Percentiles rank a stretch among this genome's conserved stretches.
These are phyloP conservation scores for Ellobius talpinus DNA, from an alignment of 2,113 vertebrate genomes.

Conservation along the genomic window DNA sequence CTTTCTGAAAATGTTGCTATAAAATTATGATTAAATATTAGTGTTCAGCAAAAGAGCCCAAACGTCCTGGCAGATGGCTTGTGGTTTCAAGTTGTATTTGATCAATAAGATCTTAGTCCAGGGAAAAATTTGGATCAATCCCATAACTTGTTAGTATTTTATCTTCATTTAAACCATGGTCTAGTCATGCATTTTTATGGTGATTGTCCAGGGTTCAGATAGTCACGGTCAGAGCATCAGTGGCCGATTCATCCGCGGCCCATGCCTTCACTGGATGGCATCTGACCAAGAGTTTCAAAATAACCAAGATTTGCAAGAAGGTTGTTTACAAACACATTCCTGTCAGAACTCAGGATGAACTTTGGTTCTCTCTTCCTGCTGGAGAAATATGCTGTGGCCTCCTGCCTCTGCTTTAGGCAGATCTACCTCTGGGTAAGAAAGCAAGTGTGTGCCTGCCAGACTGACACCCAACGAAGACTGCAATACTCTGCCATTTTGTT, in stretches of 20 bases:
- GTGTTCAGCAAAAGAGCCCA: slow-evolving; percentile 43
- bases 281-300: not conserved
- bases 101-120: slow-evolving; percentile 43
- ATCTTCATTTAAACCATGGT: not conserved
- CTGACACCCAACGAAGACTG: not conserved
- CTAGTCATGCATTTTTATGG: not conserved
- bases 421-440: not conserved
- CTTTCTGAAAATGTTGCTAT: slow-evolving; percentile 23
- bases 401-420: not conserved
- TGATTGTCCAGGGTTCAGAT: not conserved
- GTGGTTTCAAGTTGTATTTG: slow-evolving; percentile 51
- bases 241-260: not conserved
- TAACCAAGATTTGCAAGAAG: not conserved
- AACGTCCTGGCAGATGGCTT: slow-evolving; percentile 16
- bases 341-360: not conserved
- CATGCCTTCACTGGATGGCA: not conserved
- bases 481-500: not conserved
- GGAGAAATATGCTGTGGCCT: not conserved
- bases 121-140: slow-evolving; percentile 18
- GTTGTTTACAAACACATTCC: not conserved
- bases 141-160: slow-evolving; percentile 14
- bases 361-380: not conserved
- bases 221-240: not conserved
- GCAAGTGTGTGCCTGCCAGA: no score
- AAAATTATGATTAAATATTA: slow-evolving; percentile 61